These are phyloP conservation scores for Irena cyanogastra DNA, from an alignment of 2,113 vertebrate genomes.

Conservation along the genomic window DNA sequence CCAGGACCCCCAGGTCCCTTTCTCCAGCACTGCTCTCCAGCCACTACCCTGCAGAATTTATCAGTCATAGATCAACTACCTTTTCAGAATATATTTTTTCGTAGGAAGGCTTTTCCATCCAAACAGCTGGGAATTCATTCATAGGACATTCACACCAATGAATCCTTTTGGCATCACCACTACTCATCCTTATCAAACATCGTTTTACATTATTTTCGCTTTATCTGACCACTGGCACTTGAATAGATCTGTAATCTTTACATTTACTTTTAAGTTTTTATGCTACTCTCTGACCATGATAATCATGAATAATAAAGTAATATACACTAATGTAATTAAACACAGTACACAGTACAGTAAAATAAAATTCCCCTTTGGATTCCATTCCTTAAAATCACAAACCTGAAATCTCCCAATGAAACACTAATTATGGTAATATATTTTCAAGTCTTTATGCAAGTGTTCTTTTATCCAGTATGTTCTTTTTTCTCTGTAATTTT, in stretches of 20 bases:
- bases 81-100: background rate
- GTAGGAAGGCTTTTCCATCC: background rate
- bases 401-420: background rate
- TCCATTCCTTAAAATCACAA: background rate
- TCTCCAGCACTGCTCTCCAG: background rate
- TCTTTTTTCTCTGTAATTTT: background rate
- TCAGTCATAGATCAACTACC: background rate
- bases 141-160: background rate
- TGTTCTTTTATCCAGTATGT: background rate
- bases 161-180: background rate
- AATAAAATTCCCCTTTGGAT: background rate
- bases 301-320: background rate
- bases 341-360: background rate
- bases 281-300: background rate
- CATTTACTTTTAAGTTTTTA: background rate
- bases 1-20: fast-evolving
- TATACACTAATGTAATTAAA: background rate
- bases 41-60: background rate
- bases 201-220: background rate
- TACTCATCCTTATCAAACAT: background rate
- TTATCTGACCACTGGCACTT: background rate
- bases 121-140: background rate
- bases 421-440: background rate
- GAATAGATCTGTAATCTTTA: background rate
- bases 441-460: background rate